Percentiles rank a stretch among this genome's conserved stretches.
These are phyloP conservation scores for Pionites leucogaster DNA, from an alignment of 2,113 vertebrate genomes.

Conservation along the genomic window DNA sequence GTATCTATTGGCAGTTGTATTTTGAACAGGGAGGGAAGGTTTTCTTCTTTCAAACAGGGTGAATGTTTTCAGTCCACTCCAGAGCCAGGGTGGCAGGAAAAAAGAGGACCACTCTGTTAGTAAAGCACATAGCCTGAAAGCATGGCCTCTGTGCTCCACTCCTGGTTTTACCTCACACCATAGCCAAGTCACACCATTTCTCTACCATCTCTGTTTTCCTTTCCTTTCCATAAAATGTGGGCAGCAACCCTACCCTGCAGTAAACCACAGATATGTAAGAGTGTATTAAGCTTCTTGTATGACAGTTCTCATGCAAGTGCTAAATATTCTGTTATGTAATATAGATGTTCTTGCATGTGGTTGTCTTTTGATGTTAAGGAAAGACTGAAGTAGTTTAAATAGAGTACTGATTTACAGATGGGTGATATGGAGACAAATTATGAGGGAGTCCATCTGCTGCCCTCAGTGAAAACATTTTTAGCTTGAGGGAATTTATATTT, in stretches of 20 bases:
- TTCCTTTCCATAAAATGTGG: constrained; percentile 4
- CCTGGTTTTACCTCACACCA: background rate
- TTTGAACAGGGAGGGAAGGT: background rate
- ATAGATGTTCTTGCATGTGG: constrained; percentile 37
- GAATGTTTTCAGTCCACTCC: background rate
- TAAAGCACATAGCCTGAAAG: background rate
- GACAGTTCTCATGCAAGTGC: constrained; percentile 46
- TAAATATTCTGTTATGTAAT: constrained; percentile 56
- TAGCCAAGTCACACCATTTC: background rate
- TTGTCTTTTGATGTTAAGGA: constrained; percentile 41
- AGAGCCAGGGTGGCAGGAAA: background rate
- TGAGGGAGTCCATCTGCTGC: constrained; percentile 14
- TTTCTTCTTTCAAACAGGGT: background rate
- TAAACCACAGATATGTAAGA: constrained; percentile 39
- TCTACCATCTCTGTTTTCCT: background rate
- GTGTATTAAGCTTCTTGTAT: constrained; percentile 34
- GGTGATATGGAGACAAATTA: background rate
- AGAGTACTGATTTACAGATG: background rate
- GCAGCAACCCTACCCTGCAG: background rate
- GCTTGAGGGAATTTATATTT: background rate
- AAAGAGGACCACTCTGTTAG: background rate
- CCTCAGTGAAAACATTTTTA: background rate
- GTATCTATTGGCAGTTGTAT: background rate
- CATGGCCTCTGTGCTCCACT: background rate
- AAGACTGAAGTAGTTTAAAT: constrained; percentile 7